Conservation (phyloP, 2,888 invertebrate genomes). For the Sthenelais limicola region DNA sequence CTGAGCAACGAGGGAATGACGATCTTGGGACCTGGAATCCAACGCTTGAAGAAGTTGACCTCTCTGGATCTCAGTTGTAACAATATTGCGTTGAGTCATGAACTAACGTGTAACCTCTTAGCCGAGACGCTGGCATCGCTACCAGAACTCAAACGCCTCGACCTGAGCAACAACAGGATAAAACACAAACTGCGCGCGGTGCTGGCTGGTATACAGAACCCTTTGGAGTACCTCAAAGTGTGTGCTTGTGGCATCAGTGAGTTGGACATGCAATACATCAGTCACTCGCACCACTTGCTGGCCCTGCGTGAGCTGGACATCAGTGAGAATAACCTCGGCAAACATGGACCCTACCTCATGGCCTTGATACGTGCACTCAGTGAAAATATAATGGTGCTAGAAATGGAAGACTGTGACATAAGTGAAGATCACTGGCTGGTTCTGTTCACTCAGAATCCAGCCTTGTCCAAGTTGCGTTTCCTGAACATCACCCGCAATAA, state of each 20-base stretch:
- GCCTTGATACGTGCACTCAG: constrained; percentile 51
- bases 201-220: constrained; percentile 53
- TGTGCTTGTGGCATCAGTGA: constrained; percentile 61
- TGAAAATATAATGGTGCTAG: constrained; percentile 56
- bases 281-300: constrained; percentile 57
- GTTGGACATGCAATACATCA: constrained; percentile 60
- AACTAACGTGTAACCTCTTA: constrained; percentile 52
- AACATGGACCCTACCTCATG: constrained; percentile 5
- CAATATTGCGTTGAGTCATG: constrained; percentile 58
- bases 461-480: constrained; percentile 56
- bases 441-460: constrained; percentile 47
- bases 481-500: constrained; percentile 59
- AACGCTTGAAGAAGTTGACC: constrained; percentile 58
- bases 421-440: constrained; percentile 51
- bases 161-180: constrained; percentile 66
- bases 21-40: constrained; percentile 58
- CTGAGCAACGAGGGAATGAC: constrained; percentile 60
- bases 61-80: constrained; percentile 69
- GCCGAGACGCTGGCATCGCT: constrained; percentile 54
- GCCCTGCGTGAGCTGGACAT: constrained; percentile 62
- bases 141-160: constrained; percentile 58
- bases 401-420: constrained; percentile 62
- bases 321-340: constrained; percentile 62
- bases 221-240: constrained; percentile 62
- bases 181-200: constrained; percentile 59